Conservation (phyloP, 1,140 invertebrate genomes). For the Solenopsis fugax region DNA sequence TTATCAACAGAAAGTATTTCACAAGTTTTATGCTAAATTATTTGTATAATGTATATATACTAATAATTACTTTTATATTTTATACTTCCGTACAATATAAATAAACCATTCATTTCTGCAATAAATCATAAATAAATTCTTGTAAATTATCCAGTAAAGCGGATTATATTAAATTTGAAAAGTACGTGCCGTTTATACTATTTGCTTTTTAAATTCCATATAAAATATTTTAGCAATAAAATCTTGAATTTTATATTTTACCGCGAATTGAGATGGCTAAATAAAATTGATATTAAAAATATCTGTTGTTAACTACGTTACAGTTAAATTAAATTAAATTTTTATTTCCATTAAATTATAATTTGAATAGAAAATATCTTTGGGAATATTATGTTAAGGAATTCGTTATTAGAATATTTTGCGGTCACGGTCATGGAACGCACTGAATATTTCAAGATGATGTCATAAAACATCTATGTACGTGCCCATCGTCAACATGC, state of each 20-base stretch:
- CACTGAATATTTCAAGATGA: constrained; percentile 6
- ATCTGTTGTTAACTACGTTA: neutral
- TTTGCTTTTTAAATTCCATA: neutral
- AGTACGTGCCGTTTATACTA: neutral
- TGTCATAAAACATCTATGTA: neutral
- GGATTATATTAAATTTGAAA: neutral
- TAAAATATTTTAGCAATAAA: neutral
- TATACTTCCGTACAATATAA: neutral
- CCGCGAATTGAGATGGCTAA: neutral
- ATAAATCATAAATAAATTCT: neutral
- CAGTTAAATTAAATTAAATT: neutral
- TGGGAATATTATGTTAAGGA: neutral
- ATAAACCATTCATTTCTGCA: neutral
- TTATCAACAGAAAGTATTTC: neutral
- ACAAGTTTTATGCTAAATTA: neutral
- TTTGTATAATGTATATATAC: neutral
- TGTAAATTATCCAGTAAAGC: neutral
- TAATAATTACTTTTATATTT: constrained; percentile 15
- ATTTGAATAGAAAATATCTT: neutral
- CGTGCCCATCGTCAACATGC: neutral
- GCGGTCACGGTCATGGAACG: neutral
- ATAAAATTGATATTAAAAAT: neutral
- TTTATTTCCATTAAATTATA: neutral
- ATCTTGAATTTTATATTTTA: neutral
- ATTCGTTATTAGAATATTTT: constrained; percentile 28